Evolutionary conservation across 2,888 invertebrate species (phyloP).

Genomic region (Trachelus iudaicus): DNA sequence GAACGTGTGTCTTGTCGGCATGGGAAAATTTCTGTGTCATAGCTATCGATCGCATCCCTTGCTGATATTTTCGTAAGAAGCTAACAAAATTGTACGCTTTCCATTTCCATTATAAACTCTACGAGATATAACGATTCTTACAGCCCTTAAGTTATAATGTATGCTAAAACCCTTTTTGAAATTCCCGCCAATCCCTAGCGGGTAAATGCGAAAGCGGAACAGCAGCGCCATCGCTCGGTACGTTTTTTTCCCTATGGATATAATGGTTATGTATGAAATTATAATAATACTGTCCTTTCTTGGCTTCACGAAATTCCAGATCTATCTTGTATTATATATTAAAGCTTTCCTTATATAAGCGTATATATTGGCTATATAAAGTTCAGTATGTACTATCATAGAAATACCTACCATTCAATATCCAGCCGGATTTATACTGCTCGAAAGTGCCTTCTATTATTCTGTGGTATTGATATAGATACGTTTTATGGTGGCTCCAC

Average conservation of each 20-base stretch:
- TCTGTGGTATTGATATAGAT: conserved; percentile 21
- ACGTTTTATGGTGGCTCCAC: conserved; percentile 22
- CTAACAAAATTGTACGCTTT: neutral
- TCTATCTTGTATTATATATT: neutral
- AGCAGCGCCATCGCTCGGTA: too few relatives aligned
- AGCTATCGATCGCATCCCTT: neutral
- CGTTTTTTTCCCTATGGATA: neutral
- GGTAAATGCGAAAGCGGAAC: neutral
- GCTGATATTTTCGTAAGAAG: neutral
- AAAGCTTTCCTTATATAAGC: neutral
- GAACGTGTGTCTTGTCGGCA: neutral
- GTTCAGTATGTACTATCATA: neutral
- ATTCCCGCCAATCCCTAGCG: neutral
- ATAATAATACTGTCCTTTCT: conserved; percentile 3
- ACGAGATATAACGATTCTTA: neutral
- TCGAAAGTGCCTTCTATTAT: conserved; percentile 23
- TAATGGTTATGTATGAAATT: neutral
- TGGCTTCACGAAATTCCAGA: neutral
- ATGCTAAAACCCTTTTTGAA: neutral
- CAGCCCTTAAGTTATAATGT: neutral
- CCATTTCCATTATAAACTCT: neutral
- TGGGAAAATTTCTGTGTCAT: neutral
- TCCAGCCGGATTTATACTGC: conserved; percentile 24
- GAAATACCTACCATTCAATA: conserved; percentile 25
- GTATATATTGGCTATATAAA: neutral